A percentile compares a stretch with the other conserved stretches of the same genome.
Evolutionary conservation across 1,140 invertebrate species (phyloP).

Genomic region (Drosophila willistoni): DNA sequence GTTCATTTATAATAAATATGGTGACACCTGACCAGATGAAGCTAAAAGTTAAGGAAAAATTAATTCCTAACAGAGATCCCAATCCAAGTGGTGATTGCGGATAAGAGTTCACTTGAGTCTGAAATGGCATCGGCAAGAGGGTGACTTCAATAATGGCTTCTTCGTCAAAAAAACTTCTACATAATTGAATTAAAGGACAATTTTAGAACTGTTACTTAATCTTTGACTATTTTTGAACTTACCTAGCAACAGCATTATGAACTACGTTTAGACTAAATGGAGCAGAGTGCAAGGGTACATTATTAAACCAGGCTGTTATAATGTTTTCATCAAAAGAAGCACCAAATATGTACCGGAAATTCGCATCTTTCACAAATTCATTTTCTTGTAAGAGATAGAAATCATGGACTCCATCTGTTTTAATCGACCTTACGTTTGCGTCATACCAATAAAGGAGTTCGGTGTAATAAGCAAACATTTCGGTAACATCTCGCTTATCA

Average conservation of each 20-base stretch:
- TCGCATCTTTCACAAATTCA: slow-evolving; percentile 30
- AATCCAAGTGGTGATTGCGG: slow-evolving; percentile 27
- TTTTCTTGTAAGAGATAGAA: slow-evolving; percentile 25
- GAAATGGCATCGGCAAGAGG: slow-evolving; percentile 41
- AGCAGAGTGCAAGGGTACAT: slow-evolving; percentile 54
- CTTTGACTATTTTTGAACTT: neutral
- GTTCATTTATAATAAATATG: slow-evolving; percentile 28
- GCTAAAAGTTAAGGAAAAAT: slow-evolving; percentile 26
- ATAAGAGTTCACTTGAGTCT: slow-evolving; percentile 20
- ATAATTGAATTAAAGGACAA: neutral
- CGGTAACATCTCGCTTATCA: neutral
- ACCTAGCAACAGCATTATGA: slow-evolving; percentile 67
- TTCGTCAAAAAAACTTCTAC: slow-evolving; percentile 38
- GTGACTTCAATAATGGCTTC: slow-evolving; percentile 60
- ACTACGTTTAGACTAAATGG: slow-evolving; percentile 54
- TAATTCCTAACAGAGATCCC: slow-evolving; percentile 42
- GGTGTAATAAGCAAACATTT: slow-evolving; percentile 37
- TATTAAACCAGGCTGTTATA: slow-evolving; percentile 64
- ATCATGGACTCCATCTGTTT: neutral
- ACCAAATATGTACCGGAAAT: slow-evolving; percentile 48
- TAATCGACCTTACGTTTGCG: slow-evolving; percentile 13
- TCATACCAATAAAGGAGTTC: slow-evolving; percentile 66
- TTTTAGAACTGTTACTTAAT: neutral
- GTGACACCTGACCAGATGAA: slow-evolving; percentile 28
- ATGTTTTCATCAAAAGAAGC: slow-evolving; percentile 24